Evolutionary conservation across 1,140 invertebrate species (phyloP).

Genomic region (Drosophila sp.): DNA sequence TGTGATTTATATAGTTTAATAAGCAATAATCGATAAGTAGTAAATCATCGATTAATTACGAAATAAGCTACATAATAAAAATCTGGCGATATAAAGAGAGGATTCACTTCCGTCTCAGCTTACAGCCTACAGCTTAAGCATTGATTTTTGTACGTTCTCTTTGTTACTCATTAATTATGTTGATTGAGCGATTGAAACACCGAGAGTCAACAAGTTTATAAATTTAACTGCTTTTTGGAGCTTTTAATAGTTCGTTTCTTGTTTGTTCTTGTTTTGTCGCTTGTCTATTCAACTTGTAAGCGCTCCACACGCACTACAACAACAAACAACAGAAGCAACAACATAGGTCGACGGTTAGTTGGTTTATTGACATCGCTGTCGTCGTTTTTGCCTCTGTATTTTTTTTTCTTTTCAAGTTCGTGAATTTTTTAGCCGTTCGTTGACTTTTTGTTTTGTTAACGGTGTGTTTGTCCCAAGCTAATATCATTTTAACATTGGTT

Average conservation of each 20-base stretch:
- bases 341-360: conserved; percentile 71
- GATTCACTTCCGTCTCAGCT: conserved; percentile 41
- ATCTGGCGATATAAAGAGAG: conserved; percentile 18
- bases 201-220: conserved; percentile 46
- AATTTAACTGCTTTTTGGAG: conserved; percentile 33
- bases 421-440: conserved; percentile 82
- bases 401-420: conserved; percentile 71
- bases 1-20: too few relatives aligned
- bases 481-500: conserved; percentile 65
- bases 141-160: conserved; percentile 1
- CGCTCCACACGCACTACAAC: conserved; percentile 26
- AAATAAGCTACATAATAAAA: background rate
- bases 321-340: conserved; percentile 27
- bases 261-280: conserved; percentile 11
- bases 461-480: conserved; percentile 59
- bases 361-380: conserved; percentile 76
- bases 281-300: conserved; percentile 54
- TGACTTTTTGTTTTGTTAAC: conserved; percentile 75
- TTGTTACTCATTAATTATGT: conserved; percentile 19
- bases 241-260: conserved; percentile 28
- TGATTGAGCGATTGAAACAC: conserved; percentile 8
- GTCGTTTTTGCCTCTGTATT: conserved; percentile 23
- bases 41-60: background rate
- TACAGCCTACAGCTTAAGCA: background rate
- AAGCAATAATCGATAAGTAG: too few relatives aligned